Conservation (phyloP, 92 coral and sea anemone species). For the Phenganax subtilis region DNA sequence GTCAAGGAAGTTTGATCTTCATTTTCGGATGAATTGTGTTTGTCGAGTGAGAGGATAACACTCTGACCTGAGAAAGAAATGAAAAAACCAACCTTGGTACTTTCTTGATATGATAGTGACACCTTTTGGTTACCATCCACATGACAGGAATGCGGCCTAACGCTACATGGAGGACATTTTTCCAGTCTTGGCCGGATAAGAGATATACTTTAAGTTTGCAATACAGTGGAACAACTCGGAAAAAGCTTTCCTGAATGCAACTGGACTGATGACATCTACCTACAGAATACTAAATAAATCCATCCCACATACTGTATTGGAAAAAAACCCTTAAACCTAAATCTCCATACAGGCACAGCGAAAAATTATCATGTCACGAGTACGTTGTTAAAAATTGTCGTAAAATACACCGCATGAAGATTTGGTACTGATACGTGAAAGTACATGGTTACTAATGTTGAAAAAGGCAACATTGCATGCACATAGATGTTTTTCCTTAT, state of each 20-base stretch:
- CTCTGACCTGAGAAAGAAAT: too few species aligned
- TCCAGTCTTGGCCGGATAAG: not conserved
- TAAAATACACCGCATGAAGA: too few species aligned
- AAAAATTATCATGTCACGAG: not conserved
- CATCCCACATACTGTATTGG: too few species aligned
- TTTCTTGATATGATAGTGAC: not conserved
- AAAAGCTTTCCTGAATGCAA: not conserved
- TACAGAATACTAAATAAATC: not conserved
- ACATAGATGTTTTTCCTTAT: too few species aligned
- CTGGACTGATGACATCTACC: not conserved
- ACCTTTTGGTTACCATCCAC: slow-evolving; percentile 27
- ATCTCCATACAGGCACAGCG: not conserved
- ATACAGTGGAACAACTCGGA: not conserved
- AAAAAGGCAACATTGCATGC: not conserved
- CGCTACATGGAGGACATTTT: slow-evolving; percentile 12
- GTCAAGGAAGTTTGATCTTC: too few species aligned
- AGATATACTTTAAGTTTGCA: not conserved
- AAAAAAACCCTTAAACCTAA: not conserved
- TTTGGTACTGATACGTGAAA: too few species aligned
- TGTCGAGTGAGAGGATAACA: too few species aligned
- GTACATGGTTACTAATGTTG: not conserved
- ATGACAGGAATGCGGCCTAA: slow-evolving; percentile 11
- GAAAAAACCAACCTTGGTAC: slow-evolving; percentile 10
- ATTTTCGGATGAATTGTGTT: too few species aligned
- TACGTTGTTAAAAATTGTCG: too few species aligned